Percentiles rank a stretch among this genome's conserved stretches.
Conservation (phyloP, 2,888 invertebrate genomes). For the Tyria jacobaeae region DNA sequence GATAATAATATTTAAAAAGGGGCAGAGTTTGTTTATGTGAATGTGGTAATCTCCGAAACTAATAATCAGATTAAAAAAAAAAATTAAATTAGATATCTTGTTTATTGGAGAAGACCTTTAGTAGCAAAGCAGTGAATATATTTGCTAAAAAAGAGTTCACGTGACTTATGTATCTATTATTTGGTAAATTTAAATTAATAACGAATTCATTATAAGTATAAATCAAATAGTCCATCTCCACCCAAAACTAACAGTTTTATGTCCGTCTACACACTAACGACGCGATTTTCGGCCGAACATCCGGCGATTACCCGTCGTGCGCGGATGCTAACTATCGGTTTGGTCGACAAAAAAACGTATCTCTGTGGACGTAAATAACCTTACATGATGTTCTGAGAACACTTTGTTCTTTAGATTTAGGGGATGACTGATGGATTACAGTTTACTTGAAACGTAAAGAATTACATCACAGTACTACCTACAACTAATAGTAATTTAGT, state of each 20-base stretch:
- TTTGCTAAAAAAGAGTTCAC: no score
- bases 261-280: slow-evolving; percentile 53
- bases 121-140: no score
- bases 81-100: no score
- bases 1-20: no score
- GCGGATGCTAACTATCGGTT: slow-evolving; percentile 50
- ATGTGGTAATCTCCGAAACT: no score
- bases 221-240: slow-evolving; percentile 22
- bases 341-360: slow-evolving; percentile 33
- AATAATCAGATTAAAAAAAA: no score
- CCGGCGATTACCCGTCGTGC: slow-evolving; percentile 63
- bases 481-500: no score
- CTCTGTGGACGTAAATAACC: slow-evolving; percentile 19
- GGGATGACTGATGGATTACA: slow-evolving; percentile 24
- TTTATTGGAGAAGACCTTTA: no score
- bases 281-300: slow-evolving; percentile 65
- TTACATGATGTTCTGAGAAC: slow-evolving; percentile 22
- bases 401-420: slow-evolving; percentile 18
- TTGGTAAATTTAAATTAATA: neutral
- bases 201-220: neutral
- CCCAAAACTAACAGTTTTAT: slow-evolving; percentile 20
- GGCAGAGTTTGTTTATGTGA: no score
- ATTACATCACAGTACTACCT: no score
- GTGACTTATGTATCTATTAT: no score
- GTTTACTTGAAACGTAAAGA: neutral